A percentile compares a stretch with the other conserved stretches of the same genome.
Evolutionary conservation across 2,113 vertebrate species (phyloP).

Genomic region (Aphyosemion australe): DNA sequence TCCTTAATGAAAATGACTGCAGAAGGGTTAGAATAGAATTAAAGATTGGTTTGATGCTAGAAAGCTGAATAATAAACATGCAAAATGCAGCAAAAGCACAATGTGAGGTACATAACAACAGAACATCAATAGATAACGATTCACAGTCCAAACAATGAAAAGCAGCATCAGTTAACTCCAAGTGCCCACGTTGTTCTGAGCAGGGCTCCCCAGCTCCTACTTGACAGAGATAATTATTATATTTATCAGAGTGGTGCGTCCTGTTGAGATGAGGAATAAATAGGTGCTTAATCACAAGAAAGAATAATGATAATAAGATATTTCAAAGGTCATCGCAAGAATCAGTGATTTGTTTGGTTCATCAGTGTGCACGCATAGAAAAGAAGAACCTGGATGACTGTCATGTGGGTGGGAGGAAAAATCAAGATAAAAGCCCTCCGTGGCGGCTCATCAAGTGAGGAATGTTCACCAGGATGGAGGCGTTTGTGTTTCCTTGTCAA

Average conservation of each 20-base stretch:
- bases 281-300: neutral
- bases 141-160: neutral
- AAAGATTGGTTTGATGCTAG: slow-evolving; percentile 8
- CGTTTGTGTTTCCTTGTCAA: slow-evolving; percentile 6
- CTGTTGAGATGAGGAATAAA: neutral
- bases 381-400: neutral
- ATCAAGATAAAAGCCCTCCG: neutral
- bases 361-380: neutral
- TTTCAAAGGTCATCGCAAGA: slow-evolving; percentile 3
- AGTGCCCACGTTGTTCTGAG: neutral
- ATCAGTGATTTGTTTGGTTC: slow-evolving; percentile 3
- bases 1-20: neutral
- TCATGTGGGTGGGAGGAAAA: slow-evolving; percentile 4
- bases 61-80: slow-evolving; percentile 3
- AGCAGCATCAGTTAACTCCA: neutral
- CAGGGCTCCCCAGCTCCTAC: no score
- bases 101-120: neutral
- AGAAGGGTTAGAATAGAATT: neutral
- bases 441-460: slow-evolving; percentile 14
- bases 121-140: neutral
- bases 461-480: slow-evolving; percentile 17
- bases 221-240: no score
- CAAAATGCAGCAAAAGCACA: neutral
- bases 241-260: neutral
- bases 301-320: neutral